A percentile compares a stretch with the other conserved stretches of the same genome.
These are phyloP conservation scores for Neosilurus hyrtlii DNA, from an alignment of 2,797 vertebrate species.

Conservation along the genomic window DNA sequence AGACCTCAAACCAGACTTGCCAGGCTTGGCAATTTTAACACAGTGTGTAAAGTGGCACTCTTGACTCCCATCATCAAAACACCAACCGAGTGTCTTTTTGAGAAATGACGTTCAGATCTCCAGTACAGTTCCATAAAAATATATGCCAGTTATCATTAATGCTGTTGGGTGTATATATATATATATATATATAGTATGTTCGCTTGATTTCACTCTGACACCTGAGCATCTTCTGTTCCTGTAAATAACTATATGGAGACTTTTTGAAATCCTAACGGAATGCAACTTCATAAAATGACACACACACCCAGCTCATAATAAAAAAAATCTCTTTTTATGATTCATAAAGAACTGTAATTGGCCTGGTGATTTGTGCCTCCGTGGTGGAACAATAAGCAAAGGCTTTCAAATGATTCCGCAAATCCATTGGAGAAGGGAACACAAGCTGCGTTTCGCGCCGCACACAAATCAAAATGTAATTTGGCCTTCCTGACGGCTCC, in stretches of 20 bases:
- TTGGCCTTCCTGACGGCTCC: slow-evolving; percentile 79
- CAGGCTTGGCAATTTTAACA: not conserved
- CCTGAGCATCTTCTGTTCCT: not conserved
- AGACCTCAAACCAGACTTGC: not conserved
- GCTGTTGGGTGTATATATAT: not conserved
- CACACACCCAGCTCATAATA: slow-evolving; percentile 32
- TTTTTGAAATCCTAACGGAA: slow-evolving; percentile 45
- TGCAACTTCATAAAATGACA: slow-evolving; percentile 28
- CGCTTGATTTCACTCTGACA: not conserved
- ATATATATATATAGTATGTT: too few relatives aligned
- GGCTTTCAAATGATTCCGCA: slow-evolving; percentile 55
- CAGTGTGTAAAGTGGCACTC: too few relatives aligned
- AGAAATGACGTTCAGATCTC: too few relatives aligned
- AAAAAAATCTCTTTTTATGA: slow-evolving; percentile 53
- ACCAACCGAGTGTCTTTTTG: not conserved
- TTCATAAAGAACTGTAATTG: slow-evolving; percentile 60
- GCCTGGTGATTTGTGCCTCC: slow-evolving; percentile 57
- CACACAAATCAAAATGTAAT: slow-evolving; percentile 89
- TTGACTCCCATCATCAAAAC: not conserved
- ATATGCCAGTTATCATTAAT: too few relatives aligned
- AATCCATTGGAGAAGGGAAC: slow-evolving; percentile 72
- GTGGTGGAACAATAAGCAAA: slow-evolving; percentile 50
- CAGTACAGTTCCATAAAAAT: not conserved
- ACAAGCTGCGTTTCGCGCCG: slow-evolving; percentile 71
- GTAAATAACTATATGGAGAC: slow-evolving; percentile 21